A percentile compares a stretch with the other conserved stretches of the same genome.
phyloP scores from a whole-genome alignment of 2,888 invertebrate species.

The Campopleginae sp. region DNA sequence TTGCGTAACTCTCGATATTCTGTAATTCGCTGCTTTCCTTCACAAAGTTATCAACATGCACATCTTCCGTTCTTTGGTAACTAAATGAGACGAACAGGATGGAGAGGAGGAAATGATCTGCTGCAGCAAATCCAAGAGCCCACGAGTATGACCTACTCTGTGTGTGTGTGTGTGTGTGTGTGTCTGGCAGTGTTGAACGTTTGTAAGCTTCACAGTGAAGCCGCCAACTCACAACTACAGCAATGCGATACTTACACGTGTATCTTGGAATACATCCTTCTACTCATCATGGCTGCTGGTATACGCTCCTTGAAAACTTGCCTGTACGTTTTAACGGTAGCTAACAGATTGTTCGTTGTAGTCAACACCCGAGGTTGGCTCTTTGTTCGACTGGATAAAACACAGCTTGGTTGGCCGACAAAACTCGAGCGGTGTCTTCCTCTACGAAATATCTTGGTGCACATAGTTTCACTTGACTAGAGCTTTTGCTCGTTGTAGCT shows the following conservation, averaged over 20 bases:
- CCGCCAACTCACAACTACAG: conserved; percentile 36
- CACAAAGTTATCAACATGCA: background rate
- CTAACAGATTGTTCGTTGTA: conserved; percentile 6
- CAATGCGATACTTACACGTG: conserved; percentile 12
- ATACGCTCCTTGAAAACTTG: conserved; percentile 39
- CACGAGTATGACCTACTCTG: conserved; percentile 47
- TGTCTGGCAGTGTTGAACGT: conserved; percentile 29
- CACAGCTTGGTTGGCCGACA: conserved; percentile 24
- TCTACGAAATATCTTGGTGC: conserved; percentile 20
- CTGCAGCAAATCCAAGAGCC: background rate
- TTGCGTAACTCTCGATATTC: background rate
- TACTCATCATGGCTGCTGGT: conserved; percentile 17
- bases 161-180: conserved; percentile 7
- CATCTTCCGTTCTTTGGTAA: background rate
- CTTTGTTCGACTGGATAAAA: conserved; percentile 43
- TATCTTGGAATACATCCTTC: background rate
- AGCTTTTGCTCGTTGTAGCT: conserved; percentile 59
- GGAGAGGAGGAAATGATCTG: conserved; percentile 11
- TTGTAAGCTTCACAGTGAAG: conserved; percentile 45
- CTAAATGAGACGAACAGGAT: conserved; percentile 13
- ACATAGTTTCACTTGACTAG: conserved; percentile 10
- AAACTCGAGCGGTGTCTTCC: conserved; percentile 17
- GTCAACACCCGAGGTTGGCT: conserved; percentile 35
- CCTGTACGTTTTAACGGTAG: conserved; percentile 16
- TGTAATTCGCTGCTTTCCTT: background rate